Base-by-base conservation (phyloP, 1,140 invertebrate genomes). In the Sinella curviseta region DNA sequence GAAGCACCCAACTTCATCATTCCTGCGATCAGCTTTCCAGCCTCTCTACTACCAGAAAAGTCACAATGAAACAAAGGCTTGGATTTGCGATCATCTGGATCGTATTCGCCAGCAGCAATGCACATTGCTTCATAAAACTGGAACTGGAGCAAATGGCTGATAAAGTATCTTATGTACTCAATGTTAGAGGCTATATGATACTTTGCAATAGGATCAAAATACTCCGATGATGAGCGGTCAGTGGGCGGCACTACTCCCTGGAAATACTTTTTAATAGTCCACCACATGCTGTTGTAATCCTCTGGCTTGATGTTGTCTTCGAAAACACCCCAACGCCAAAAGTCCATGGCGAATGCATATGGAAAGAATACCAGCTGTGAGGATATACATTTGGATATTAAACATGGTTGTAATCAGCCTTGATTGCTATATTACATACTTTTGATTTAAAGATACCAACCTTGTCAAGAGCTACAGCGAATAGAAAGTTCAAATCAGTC, bases 381-480 rank as follows among this genome's bases (percentile, higher is more conserved):
- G n/a, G n/a, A n/a, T n/a, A n/a, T n/a, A n/a, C n/a, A n/a, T n/a
- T n/a, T n/a, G n/a, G n/a, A n/a, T n/a, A n/a, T n/a, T n/a, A n/a
- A n/a, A n/a, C n/a, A n/a, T n/a, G n/a, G n/a, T n/a, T n/a, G n/a
- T n/a, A n/a, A n/a, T n/a, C n/a, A n/a, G n/a, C n/a, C n/a, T n/a
- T n/a, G n/a, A n/a, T n/a, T n/a, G n/a, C n/a, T n/a, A n/a, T n/a
- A n/a, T n/a, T n/a, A n/a, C n/a, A n/a, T n/a, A n/a, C n/a, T n/a
- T n/a, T n/a, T n/a, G n/a, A n/a, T n/a, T n/a, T n/a, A n/a, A n/a
- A n/a, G n/a, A n/a, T n/a, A n/a, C n/a, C n/a, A n/a, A n/a, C n/a
- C n/a, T n/a, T n/a, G n/a, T n/a, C n/a, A n/a, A 88, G 89, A 0
- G 88, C 85, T 76, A 84, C 85, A 87, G 87, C 89, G 85, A 90